Percentiles rank a stretch among this genome's conserved stretches.
These are phyloP conservation scores for Blennius ocellaris DNA, from an alignment of 2,113 vertebrate genomes.

Conservation along the genomic window DNA sequence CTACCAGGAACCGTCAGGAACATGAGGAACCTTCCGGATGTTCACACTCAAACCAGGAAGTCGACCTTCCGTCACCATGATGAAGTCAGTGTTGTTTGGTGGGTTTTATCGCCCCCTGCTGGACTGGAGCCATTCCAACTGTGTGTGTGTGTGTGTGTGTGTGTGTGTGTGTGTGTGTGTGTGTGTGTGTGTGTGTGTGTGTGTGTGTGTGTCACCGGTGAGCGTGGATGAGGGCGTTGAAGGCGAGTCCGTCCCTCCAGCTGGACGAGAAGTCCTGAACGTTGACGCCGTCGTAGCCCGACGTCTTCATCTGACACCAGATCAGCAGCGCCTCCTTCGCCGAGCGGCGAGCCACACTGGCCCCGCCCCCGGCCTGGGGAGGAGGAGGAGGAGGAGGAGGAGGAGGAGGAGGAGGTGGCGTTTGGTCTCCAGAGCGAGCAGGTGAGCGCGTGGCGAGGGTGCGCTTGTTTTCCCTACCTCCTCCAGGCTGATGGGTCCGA, in stretches of 20 bases:
- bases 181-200: slow-evolving; percentile 33
- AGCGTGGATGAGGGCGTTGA: slow-evolving; percentile 91
- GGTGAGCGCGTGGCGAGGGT: too few relatives aligned
- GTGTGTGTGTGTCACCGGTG: slow-evolving; percentile 83
- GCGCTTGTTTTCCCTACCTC: slow-evolving; percentile 80
- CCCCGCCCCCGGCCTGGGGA: slow-evolving; percentile 82
- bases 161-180: too few relatives aligned
- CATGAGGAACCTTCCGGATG: too few relatives aligned
- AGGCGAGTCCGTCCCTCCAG: slow-evolving; percentile 91
- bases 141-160: too few relatives aligned
- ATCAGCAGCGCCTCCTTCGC: slow-evolving; percentile 91
- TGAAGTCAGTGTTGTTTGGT: too few relatives aligned
- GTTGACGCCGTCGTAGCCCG: slow-evolving; percentile 84
- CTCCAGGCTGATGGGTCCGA: slow-evolving; percentile 87
- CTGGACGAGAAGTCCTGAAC: slow-evolving; percentile 91
- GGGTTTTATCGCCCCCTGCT: too few relatives aligned
- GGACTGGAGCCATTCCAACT: too few relatives aligned
- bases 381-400: background rate
- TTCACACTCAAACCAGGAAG: too few relatives aligned
- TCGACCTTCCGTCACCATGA: too few relatives aligned
- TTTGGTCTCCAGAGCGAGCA: background rate
- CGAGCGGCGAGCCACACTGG: slow-evolving; percentile 83
- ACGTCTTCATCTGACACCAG: slow-evolving; percentile 93
- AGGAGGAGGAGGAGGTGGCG: background rate
- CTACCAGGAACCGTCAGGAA: too few relatives aligned